Percentiles rank a stretch among this genome's conserved stretches.
Evolutionary conservation across 2,113 vertebrate genomes (phyloP).

Genomic region (Sorex araneus): DNA sequence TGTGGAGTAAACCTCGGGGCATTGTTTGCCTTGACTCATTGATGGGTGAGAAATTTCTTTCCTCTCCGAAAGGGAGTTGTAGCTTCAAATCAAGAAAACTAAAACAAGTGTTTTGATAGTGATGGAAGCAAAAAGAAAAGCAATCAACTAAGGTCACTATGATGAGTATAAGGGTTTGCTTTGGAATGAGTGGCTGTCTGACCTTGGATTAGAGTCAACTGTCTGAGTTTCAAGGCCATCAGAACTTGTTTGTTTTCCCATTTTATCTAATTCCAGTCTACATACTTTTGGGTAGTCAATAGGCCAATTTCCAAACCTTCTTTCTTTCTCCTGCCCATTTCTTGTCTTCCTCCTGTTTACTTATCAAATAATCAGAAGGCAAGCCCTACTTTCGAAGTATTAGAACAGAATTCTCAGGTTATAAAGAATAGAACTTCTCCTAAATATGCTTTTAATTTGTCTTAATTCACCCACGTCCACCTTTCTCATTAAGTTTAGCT

Average conservation of each 20-base stretch:
- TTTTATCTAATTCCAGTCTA: neutral
- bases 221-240: neutral
- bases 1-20: neutral
- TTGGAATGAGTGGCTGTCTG: neutral
- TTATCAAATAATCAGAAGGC: neutral
- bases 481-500: neutral
- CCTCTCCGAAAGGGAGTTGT: constrained; percentile 16
- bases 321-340: neutral
- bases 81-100: neutral
- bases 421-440: neutral
- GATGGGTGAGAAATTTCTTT: constrained; percentile 55
- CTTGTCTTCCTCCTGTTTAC: neutral
- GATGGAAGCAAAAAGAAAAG: constrained; percentile 5
- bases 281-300: neutral
- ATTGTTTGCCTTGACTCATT: constrained; percentile 36
- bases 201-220: neutral
- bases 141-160: neutral
- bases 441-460: neutral
- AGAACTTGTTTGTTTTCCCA: neutral
- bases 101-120: neutral
- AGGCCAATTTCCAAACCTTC: neutral
- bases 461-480: neutral
- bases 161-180: neutral
- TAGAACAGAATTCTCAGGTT: neutral
- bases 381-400: neutral